Conservation (phyloP, 2,113 vertebrate species). For the Heterotilapia buettikoferi region DNA sequence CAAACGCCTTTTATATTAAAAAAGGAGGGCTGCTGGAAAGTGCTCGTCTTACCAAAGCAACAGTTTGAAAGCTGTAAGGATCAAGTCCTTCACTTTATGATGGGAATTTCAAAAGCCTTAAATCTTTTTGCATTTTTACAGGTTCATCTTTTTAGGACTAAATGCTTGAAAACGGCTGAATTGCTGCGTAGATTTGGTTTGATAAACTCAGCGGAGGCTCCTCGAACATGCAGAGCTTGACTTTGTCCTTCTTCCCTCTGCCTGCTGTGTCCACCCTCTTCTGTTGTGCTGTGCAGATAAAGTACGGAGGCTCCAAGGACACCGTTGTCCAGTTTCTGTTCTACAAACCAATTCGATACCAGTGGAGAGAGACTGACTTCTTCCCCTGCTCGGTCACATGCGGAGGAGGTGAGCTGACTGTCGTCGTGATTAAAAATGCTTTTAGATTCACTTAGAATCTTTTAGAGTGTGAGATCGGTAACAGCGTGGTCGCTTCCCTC, state of each 20-base stretch:
- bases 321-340: slow-evolving; percentile 87
- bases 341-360: slow-evolving; percentile 89
- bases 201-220: not conserved
- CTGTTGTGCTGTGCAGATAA: slow-evolving; percentile 70
- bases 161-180: not conserved
- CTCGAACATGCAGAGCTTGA: not conserved
- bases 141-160: not conserved
- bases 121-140: not conserved
- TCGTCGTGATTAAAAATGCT: not conserved
- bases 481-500: not conserved
- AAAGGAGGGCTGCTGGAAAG: not conserved
- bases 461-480: not conserved
- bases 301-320: slow-evolving; percentile 78
- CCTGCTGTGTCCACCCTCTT: not conserved
- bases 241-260: not conserved
- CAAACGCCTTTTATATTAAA: not conserved
- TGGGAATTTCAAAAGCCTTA: not conserved
- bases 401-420: slow-evolving; percentile 81
- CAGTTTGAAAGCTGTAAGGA: not conserved
- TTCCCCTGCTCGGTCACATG: slow-evolving; percentile 91
- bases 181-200: fast-evolving
- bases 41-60: not conserved
- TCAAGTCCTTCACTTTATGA: not conserved
- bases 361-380: slow-evolving; percentile 92
- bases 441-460: not conserved